A percentile compares a stretch with the other conserved stretches of the same genome.
phyloP scores from a whole-genome alignment of 2,797 vertebrate species.

The Pterois miles region DNA sequence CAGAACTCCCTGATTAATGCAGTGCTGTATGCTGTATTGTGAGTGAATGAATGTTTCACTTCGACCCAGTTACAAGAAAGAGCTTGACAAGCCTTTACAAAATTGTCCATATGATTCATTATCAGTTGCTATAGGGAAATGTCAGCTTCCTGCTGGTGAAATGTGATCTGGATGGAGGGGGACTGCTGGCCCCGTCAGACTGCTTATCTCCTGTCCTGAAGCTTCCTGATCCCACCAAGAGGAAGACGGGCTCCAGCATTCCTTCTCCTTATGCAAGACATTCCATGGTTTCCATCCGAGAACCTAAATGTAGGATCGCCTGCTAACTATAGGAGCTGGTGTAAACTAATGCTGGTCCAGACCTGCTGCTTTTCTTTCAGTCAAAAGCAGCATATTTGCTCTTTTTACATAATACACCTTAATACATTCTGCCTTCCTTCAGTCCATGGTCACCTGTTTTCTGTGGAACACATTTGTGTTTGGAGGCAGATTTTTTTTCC shows the following conservation, averaged over 20 bases:
- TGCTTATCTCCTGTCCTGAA: conserved; percentile 63
- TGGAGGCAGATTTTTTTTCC: conserved; percentile 63
- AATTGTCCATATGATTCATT: conserved; percentile 4
- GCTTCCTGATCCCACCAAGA: conserved; percentile 49
- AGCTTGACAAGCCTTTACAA: not conserved
- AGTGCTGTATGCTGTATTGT: too few species aligned
- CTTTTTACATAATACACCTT: conserved; percentile 36
- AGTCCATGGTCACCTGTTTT: conserved; percentile 60
- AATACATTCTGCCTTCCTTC: conserved; percentile 35
- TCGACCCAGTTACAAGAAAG: not conserved
- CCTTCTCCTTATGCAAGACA: conserved; percentile 36
- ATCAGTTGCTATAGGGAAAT: not conserved
- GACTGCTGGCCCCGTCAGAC: conserved; percentile 26
- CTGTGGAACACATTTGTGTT: conserved; percentile 57
- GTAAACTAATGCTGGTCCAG: not conserved
- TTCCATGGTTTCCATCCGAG: conserved; percentile 25
- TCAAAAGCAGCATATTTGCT: not conserved
- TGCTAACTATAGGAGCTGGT: not conserved
- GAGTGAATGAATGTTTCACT: not conserved
- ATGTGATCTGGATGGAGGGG: conserved; percentile 38
- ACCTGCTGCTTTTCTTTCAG: not conserved
- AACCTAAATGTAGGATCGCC: not conserved
- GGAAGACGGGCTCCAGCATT: conserved; percentile 47
- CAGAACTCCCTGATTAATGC: too few species aligned
- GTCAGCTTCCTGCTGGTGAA: conserved; percentile 20